phyloP scores from a whole-genome alignment of 2,113 vertebrate genomes.

The Dissostichus mawsoni region DNA sequence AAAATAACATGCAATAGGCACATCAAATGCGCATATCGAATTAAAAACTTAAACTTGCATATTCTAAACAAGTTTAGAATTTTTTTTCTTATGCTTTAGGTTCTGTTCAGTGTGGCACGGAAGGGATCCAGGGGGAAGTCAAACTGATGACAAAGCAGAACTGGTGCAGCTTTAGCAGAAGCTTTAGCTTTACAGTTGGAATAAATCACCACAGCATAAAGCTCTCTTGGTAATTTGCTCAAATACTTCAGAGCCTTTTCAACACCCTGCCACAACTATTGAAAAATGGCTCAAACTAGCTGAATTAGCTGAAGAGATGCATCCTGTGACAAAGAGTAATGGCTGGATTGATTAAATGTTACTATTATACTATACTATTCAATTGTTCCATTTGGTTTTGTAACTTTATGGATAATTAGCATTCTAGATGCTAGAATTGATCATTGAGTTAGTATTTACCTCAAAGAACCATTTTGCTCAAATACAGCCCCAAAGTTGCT shows the following conservation, averaged over 20 bases:
- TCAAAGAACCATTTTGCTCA: background rate
- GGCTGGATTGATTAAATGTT: conserved; percentile 12
- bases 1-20: background rate
- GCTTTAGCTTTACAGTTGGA: conserved; percentile 40
- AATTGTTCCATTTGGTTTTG: conserved; percentile 29
- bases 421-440: background rate
- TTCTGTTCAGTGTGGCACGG: background rate
- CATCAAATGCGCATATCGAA: background rate
- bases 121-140: conserved; percentile 17
- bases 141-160: conserved; percentile 68
- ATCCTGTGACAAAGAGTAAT: conserved; percentile 40
- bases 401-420: conserved; percentile 14
- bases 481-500: background rate
- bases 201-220: conserved; percentile 66
- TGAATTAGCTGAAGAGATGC: conserved; percentile 47
- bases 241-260: conserved; percentile 43
- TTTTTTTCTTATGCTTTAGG: background rate
- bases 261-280: conserved; percentile 21
- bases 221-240: conserved; percentile 52
- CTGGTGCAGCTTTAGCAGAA: conserved; percentile 25
- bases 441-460: background rate
- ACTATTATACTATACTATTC: background rate
- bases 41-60: background rate
- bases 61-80: background rate
- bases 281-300: conserved; percentile 43